Conservation (phyloP, 1,140 invertebrate species). For the Drosophila kikkawai region DNA sequence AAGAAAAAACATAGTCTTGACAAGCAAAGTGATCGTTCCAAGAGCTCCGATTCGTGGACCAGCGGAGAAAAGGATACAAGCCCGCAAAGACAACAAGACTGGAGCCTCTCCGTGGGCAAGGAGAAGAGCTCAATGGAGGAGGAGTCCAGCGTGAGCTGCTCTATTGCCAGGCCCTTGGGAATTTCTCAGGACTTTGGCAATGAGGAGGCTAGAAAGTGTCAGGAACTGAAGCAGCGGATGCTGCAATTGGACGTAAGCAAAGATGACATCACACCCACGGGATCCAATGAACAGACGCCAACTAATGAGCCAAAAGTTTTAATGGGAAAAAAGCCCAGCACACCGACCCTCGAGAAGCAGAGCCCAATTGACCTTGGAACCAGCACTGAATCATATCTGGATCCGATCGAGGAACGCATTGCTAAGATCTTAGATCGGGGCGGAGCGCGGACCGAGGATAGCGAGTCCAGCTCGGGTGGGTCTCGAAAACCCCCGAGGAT, state of each 20-base stretch:
- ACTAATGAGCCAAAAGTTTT: constrained; percentile 68
- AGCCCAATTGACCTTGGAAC: constrained; percentile 86
- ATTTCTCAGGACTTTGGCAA: constrained; percentile 90
- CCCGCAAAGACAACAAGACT: constrained; percentile 82
- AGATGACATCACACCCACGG: constrained; percentile 51
- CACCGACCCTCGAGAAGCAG: constrained; percentile 87
- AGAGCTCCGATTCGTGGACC: constrained; percentile 89
- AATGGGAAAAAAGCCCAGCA: constrained; percentile 86
- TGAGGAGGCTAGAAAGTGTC: constrained; percentile 86
- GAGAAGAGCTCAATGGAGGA: constrained; percentile 89
- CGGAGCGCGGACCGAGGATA: constrained; percentile 60
- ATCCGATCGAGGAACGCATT: constrained; percentile 80
- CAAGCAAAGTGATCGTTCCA: constrained; percentile 88
- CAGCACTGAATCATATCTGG: constrained; percentile 77
- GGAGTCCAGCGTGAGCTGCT: constrained; percentile 92
- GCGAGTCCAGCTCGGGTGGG: constrained; percentile 81
- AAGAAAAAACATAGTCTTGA: constrained; percentile 86
- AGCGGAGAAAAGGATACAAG: constrained; percentile 87
- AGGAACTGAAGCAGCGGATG: constrained; percentile 80
- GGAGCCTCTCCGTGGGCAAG: constrained; percentile 86
- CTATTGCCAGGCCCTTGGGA: constrained; percentile 90
- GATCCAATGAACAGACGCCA: constrained; percentile 66
- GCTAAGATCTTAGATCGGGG: constrained; percentile 71
- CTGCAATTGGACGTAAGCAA: constrained; percentile 70
- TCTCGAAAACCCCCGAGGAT: constrained; percentile 75